Base-by-base conservation (phyloP, 2,113 vertebrate species). In the Catharus minimus region DNA sequence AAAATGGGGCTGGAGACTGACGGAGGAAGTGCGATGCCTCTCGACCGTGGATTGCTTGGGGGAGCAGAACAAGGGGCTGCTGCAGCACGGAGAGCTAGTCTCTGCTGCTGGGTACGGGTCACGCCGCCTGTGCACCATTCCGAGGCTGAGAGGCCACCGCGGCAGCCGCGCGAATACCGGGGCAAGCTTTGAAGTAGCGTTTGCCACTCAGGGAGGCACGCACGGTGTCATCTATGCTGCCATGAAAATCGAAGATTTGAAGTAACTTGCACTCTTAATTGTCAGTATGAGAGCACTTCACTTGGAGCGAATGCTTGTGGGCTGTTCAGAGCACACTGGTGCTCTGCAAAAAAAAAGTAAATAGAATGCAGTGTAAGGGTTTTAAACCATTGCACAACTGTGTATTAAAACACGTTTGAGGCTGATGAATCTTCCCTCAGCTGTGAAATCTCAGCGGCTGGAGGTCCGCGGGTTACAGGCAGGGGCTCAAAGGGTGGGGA, bases 51-150 rank as follows among this genome's bases (percentile, higher is more conserved):
- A 36, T 28, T 30, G 13, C 32, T 66, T 24, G 23, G 82, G 89
- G 66, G 22, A 56, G 56, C 7, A 6, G 55, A 30, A 4, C 22
- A 0, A 49, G 62, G 27, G 32, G 83, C 36, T 19, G 0, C 18
- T 9, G 0, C 12, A 3, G 14, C 27, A 0, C 1, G 28, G 67
- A 22, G 69, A 24, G 24, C 28, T 12, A 3, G 32, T 8, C 8
- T 4, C 2, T 7, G 85, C 24, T 20, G 33, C 41, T 27, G 47
- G 10, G 7, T 6, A 52, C 57, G 26, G 58, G 39, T 16, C n/a
- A 0, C n/a, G 53, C 44, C 15, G 3, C 4, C 66, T 1, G 3
- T 5, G 65, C 56, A 11, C 47, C 14, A 33, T 27, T 3, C 38
- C 15, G 41, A 3, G 53, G 27, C 86, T 36, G 41, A 10, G 27